Evolutionary conservation across 2,888 invertebrate genomes (phyloP).

Genomic region (Meloe dianella): DNA sequence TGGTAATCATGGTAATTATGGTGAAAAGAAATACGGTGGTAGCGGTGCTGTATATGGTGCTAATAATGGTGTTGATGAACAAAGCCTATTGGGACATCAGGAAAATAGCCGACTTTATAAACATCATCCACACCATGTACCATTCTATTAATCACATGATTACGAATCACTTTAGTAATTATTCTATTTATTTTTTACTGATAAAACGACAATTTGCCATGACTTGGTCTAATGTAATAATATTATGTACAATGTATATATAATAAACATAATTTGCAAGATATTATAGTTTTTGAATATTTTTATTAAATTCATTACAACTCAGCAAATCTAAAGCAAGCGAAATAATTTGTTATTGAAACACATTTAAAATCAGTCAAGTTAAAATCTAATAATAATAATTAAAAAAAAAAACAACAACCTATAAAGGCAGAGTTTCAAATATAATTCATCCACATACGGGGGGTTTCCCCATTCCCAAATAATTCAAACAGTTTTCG

Average conservation of each 20-base stretch:
- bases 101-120: conserved; percentile 66
- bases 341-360: conserved; percentile 8
- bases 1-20: conserved; percentile 67
- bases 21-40: conserved; percentile 66
- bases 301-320: conserved; percentile 9
- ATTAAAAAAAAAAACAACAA: too few species aligned
- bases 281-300: too few species aligned
- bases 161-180: conserved; percentile 11
- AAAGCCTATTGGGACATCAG: conserved; percentile 67
- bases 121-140: conserved; percentile 64
- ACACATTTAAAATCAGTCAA: conserved; percentile 11
- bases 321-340: conserved; percentile 12
- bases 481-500: too few species aligned
- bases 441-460: too few species aligned
- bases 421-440: too few species aligned
- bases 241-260: conserved; percentile 30
- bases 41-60: conserved; percentile 65
- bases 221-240: conserved; percentile 31
- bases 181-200: conserved; percentile 30
- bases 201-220: conserved; percentile 36
- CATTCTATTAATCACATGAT: conserved; percentile 53
- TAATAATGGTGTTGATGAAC: conserved; percentile 67
- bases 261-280: conserved; percentile 20
- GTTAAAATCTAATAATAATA: conserved; percentile 6
- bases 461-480: too few species aligned